Evolutionary conservation across 2,113 vertebrate species (phyloP).

Genomic region (Calonectris borealis): DNA sequence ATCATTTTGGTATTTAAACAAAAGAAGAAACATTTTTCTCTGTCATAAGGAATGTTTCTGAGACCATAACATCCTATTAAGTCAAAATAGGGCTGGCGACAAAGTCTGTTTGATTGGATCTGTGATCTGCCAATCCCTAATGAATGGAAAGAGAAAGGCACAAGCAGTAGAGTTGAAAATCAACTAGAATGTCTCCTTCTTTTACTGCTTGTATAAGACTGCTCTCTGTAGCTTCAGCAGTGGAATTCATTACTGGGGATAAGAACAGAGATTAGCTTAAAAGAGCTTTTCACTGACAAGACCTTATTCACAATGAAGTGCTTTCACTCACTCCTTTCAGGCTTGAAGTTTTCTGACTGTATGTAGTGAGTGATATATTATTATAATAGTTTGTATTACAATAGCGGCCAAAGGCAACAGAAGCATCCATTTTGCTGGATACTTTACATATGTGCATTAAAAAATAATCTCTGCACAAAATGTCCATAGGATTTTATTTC

Average conservation of each 20-base stretch:
- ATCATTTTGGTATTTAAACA: neutral
- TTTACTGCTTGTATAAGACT: neutral
- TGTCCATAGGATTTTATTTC: neutral
- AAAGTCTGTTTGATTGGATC: neutral
- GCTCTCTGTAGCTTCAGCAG: neutral
- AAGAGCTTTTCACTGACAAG: neutral
- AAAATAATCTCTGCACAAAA: neutral
- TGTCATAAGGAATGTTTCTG: neutral
- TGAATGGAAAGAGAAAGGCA: neutral
- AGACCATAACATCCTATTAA: neutral
- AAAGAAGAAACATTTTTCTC: neutral
- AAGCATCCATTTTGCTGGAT: neutral
- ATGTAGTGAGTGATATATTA: neutral
- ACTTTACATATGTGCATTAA: neutral
- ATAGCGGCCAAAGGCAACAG: neutral
- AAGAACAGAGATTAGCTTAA: neutral
- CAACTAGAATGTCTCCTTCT: neutral
- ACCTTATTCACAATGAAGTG: neutral
- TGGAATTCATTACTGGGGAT: neutral
- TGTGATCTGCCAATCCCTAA: neutral
- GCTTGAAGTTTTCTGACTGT: neutral
- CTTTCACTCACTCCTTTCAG: neutral
- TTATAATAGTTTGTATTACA: neutral
- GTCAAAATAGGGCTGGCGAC: neutral
- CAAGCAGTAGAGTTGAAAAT: neutral